phyloP scores from a whole-genome alignment of 2,888 invertebrate genomes.

The Philopedon plagiatum region DNA sequence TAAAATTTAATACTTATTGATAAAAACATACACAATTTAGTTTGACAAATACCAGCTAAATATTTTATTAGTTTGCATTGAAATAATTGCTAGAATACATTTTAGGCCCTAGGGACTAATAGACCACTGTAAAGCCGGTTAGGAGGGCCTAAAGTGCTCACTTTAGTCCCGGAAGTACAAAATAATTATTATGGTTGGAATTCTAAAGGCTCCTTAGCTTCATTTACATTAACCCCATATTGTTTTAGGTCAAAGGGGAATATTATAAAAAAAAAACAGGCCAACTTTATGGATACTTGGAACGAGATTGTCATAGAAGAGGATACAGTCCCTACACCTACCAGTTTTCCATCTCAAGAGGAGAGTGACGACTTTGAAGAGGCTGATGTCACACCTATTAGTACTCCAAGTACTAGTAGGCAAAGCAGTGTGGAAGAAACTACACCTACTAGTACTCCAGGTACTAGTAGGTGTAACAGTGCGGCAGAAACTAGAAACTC shows the following conservation, averaged over 20 bases:
- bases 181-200: constrained; percentile 1
- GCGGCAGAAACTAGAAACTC: neutral
- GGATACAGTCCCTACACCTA: neutral
- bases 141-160: too few species aligned
- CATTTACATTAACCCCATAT: constrained; percentile 1
- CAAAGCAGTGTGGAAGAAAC: too few species aligned
- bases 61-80: too few species aligned
- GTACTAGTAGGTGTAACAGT: neutral
- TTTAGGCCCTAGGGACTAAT: too few species aligned
- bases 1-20: too few species aligned
- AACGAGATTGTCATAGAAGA: neutral
- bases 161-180: too few species aligned
- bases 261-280: neutral
- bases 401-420: neutral
- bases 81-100: too few species aligned
- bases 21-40: too few species aligned
- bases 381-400: neutral
- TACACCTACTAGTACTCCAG: neutral
- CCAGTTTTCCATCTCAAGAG: neutral
- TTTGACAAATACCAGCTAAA: too few species aligned
- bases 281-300: neutral
- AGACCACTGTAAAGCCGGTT: too few species aligned
- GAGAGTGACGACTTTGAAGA: neutral
- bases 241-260: neutral
- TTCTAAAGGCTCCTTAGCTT: neutral